Conservation (phyloP, 92 coral and sea anemone species). For the Zoanthus solanderi region DNA sequence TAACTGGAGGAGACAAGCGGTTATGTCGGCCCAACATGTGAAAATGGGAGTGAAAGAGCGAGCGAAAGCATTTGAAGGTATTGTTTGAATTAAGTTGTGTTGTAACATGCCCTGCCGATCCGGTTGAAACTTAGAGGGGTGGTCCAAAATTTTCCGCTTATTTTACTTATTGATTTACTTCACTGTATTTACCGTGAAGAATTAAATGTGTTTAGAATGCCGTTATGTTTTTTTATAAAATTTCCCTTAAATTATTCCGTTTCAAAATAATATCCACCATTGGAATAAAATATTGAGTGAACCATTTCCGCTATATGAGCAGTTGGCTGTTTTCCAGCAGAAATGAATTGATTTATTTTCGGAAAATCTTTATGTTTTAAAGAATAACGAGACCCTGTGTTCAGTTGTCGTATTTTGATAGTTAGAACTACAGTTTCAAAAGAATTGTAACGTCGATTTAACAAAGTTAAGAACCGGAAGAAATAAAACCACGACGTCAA, state of each 20-base stretch:
- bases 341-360: background rate
- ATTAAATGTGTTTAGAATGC: background rate
- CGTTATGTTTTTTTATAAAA: background rate
- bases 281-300: background rate
- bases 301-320: background rate
- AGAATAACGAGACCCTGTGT: background rate
- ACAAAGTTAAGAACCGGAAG: background rate
- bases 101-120: background rate
- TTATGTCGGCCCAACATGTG: background rate
- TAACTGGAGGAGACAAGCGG: background rate
- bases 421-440: background rate
- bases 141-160: background rate
- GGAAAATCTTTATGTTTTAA: background rate
- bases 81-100: background rate
- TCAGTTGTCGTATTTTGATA: background rate
- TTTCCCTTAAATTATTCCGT: background rate
- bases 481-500: background rate
- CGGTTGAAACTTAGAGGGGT: background rate
- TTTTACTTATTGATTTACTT: background rate
- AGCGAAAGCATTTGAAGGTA: slow-evolving; percentile 14
- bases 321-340: background rate
- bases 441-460: background rate
- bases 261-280: background rate
- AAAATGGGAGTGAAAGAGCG: background rate
- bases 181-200: background rate